phyloP scores from a whole-genome alignment of 2,113 vertebrate species.

The Scatophagus argus region DNA sequence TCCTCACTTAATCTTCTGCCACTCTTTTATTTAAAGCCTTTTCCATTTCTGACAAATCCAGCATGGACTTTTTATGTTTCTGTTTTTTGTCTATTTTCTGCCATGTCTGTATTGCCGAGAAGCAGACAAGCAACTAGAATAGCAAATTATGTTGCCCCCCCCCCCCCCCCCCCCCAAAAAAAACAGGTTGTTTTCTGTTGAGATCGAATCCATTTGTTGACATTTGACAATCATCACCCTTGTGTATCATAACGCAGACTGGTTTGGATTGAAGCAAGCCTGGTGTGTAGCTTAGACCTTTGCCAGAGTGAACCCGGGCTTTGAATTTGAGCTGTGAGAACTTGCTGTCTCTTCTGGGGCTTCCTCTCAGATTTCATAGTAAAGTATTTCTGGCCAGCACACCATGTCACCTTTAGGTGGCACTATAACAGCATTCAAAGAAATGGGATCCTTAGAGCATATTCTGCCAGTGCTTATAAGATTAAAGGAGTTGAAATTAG shows the following conservation, averaged over 20 bases:
- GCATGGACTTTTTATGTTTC: conserved; percentile 15
- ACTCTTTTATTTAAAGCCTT: conserved; percentile 48
- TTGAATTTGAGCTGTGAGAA: conserved; percentile 39
- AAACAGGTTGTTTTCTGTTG: conserved; percentile 27
- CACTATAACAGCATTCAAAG: conserved; percentile 47
- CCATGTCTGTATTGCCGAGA: conserved; percentile 15
- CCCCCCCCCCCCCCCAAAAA: no score
- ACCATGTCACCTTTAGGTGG: conserved; percentile 54
- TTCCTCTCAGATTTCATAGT: conserved; percentile 26
- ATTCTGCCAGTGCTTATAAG: conserved; percentile 18
- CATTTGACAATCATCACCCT: conserved; percentile 67
- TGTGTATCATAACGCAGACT: conserved; percentile 26
- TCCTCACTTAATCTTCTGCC: conserved; percentile 38
- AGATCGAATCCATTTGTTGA: conserved; percentile 38
- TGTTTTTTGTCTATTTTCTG: neutral
- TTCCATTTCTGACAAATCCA: conserved; percentile 24
- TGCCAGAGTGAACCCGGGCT: conserved; percentile 3
- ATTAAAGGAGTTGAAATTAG: conserved; percentile 37
- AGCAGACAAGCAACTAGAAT: neutral
- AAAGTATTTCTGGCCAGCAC: neutral
- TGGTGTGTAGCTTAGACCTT: neutral
- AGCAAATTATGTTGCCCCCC: neutral
- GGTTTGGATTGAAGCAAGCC: conserved; percentile 29
- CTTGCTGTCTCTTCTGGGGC: neutral
- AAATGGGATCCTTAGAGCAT: neutral